Base-by-base conservation (phyloP, 1,140 invertebrate species). In the Notospermus geniculatus region DNA sequence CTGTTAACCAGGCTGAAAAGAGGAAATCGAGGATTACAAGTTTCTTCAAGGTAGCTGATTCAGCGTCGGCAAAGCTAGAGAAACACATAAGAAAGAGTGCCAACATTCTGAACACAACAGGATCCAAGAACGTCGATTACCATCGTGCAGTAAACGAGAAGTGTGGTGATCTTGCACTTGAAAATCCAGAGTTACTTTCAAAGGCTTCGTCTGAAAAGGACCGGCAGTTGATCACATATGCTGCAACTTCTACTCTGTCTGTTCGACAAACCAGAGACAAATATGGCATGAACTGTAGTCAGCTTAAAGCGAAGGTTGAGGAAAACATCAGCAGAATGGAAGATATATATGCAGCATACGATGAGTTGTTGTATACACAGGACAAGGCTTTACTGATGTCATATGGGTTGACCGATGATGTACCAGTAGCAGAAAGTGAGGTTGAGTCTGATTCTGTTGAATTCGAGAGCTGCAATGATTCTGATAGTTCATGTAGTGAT, bases 121-220 rank as follows among this genome's bases (percentile, higher is more conserved):
- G n/a, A n/a, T n/a, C n/a, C n/a, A n/a, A n/a, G n/a, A n/a, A n/a
- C n/a, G n/a, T n/a, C n/a, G n/a, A n/a, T n/a, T n/a, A n/a, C n/a
- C n/a, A n/a, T n/a, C n/a, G n/a, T n/a, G n/a, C n/a, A n/a, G n/a
- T n/a, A n/a, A n/a, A n/a, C n/a, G n/a, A n/a, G n/a, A n/a, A n/a
- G n/a, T n/a, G n/a, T n/a, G n/a, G n/a, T n/a, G n/a, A n/a, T n/a
- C n/a, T n/a, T n/a, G n/a, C n/a, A n/a, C 19, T 19, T n/a, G 4
- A 7, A n/a, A 9, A 27, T 7, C n/a, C 4, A 27, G 46, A 7
- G 4, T 50, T 9, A 23, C n/a, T 19, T n/a, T n/a, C 4, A 50
- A 50, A 50, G n/a, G 46, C 46, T 7, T 50, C 46, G 4, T 7
- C 5, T 50, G 46, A 50, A n/a, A 50, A 50, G n/a, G 46, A 50